Evolutionary conservation across 2,113 vertebrate genomes (phyloP), one percentile per base, ranked within the genome.

Genomic region (Camelus bactrianus): DNA sequence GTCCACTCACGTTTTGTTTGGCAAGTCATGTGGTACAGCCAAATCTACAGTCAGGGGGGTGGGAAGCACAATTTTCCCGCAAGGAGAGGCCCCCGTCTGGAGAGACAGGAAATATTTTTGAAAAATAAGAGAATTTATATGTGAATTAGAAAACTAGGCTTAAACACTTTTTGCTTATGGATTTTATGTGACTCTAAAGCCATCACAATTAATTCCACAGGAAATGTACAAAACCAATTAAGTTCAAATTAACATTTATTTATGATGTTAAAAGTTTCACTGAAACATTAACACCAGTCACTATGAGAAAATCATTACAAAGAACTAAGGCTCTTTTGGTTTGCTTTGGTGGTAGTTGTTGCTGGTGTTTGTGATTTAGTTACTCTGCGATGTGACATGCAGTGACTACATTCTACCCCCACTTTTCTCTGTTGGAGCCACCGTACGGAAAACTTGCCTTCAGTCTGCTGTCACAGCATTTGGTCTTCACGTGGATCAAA

Each of bases 111-210:
- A 72, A 65, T 38, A 32, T 9, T 81, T 89, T 54, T 70, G 58
- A 54, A 94, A 96, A 97, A 70, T 64, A 48, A 76, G 13, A 73
- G 70, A 86, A 94, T 14, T 50, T 89, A 56, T 28, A 46, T 54
- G 20, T 69, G 67, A 91, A 94, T 73, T 3, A 80, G 52, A 82
- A 89, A 93, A 65, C 28, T 10, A 15, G 16, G 15, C 35, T 85
- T 96, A 72, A 67, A 26, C 5, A 85, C 8, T 67, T 88, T 91
- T 92, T 94, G 48, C 46, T 88, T 69, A 32, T 35, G 64, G 38
- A 70, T 42, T 91, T 92, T 72, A 62, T 64, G 15, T 73, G 70
- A 82, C 9, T 35, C 8, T 22, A 97, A 94, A 86, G 2, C 19
- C 28, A 60, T 30, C 65, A 28, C 22, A 60, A 76, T 50, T 54